Conservation (phyloP, 2,888 invertebrate genomes). For the Neoitamus cyanurus region DNA sequence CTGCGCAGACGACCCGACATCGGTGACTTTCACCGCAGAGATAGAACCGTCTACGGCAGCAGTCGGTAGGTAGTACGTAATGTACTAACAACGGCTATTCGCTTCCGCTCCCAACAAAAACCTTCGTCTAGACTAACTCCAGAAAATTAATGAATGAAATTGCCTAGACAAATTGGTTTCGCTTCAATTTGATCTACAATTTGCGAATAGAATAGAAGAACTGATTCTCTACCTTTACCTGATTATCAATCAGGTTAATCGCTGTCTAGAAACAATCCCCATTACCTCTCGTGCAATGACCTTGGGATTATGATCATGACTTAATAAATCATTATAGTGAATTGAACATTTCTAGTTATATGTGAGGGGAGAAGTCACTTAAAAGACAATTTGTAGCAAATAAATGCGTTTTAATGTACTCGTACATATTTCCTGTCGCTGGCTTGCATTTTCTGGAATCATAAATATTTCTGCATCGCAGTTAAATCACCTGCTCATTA, state of each 20-base stretch:
- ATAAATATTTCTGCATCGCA: not conserved
- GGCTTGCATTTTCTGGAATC: not conserved
- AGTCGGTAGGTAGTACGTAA: not conserved
- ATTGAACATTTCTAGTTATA: not conserved
- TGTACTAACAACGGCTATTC: not conserved
- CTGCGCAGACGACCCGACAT: conserved; percentile 3
- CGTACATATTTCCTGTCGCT: not conserved
- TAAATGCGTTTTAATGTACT: not conserved
- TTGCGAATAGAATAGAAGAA: not conserved
- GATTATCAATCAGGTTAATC: not conserved
- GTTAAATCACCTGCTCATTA: not conserved
- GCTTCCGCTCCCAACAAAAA: not conserved
- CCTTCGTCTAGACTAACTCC: not conserved
- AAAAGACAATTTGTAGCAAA: not conserved
- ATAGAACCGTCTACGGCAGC: not conserved
- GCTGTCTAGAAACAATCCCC: not conserved
- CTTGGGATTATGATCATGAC: not conserved
- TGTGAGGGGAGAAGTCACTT: not conserved
- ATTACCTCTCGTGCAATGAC: not conserved
- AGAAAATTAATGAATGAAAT: conserved; percentile 14
- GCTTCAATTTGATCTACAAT: not conserved
- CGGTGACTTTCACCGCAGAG: not conserved
- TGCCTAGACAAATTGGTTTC: not conserved
- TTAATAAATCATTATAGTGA: not conserved
- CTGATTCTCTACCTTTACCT: not conserved